Percentiles rank a stretch among this genome's conserved stretches.
These are phyloP conservation scores for Anableps anableps DNA, from an alignment of 2,797 vertebrate genomes.

Conservation along the genomic window DNA sequence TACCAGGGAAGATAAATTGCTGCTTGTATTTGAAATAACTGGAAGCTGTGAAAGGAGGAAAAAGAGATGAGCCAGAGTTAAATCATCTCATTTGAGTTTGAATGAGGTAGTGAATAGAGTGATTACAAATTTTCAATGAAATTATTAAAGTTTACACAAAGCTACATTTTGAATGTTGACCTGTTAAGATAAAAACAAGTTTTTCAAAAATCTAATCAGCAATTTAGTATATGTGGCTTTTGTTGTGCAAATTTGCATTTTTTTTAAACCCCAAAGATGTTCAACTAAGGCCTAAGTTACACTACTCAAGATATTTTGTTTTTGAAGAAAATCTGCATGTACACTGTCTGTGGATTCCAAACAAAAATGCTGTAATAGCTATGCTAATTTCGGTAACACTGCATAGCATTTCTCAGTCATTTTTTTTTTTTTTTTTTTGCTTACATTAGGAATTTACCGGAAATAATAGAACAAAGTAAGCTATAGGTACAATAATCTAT, in stretches of 20 bases:
- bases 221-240: background rate
- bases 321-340: background rate
- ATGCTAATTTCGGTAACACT: background rate
- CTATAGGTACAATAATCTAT: too few species aligned
- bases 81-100: constrained; percentile 16
- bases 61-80: constrained; percentile 27
- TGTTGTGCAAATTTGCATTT: background rate
- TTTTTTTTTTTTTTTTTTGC: background rate
- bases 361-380: background rate
- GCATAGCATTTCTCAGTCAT: background rate
- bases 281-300: background rate
- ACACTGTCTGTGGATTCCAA: background rate
- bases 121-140: background rate
- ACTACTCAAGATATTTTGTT: background rate
- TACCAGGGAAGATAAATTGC: constrained; percentile 99
- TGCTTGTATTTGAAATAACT: constrained; percentile 99
- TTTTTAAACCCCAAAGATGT: background rate
- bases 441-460: background rate
- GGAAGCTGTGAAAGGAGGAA: constrained; percentile 84
- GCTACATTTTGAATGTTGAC: background rate
- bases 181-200: background rate
- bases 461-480: background rate
- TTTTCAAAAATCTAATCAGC: background rate
- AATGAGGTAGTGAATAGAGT: background rate
- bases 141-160: background rate